Evolutionary conservation across 2,888 invertebrate genomes (phyloP).

Genomic region (Hirtodrosophila alboralis): DNA sequence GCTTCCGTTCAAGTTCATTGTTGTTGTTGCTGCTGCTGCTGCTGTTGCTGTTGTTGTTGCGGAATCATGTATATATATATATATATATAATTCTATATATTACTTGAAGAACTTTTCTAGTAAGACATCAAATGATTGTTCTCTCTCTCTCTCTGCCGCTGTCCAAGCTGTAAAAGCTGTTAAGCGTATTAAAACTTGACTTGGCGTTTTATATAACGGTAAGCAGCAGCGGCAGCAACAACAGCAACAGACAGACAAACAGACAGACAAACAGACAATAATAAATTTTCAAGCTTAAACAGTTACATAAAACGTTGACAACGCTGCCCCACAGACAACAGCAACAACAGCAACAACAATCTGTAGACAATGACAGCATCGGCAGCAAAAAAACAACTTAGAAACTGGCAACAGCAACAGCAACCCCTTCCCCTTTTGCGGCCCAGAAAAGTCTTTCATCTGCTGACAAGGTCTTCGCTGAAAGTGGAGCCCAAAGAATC

Average conservation of each 20-base stretch:
- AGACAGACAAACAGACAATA: slow-evolving; percentile 45
- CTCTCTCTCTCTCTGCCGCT: too few relatives aligned
- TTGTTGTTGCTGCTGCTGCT: slow-evolving; percentile 12
- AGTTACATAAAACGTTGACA: slow-evolving; percentile 69
- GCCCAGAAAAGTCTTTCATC: too few relatives aligned
- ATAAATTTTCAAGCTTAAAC: slow-evolving; percentile 72
- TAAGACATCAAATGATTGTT: slow-evolving; percentile 46
- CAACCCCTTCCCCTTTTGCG: too few relatives aligned
- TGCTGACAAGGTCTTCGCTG: too few relatives aligned
- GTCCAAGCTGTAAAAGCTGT: slow-evolving; percentile 60
- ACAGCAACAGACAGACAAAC: slow-evolving; percentile 17
- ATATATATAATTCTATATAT: too few relatives aligned
- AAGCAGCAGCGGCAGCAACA: slow-evolving; percentile 48
- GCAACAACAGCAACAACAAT: slow-evolving; percentile 24
- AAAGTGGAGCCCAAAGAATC: too few relatives aligned
- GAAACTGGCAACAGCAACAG: background rate
- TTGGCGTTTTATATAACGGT: slow-evolving; percentile 68
- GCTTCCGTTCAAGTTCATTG: slow-evolving; percentile 55
- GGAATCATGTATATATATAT: too few relatives aligned
- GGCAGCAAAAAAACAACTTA: background rate
- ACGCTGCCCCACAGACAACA: slow-evolving; percentile 23
- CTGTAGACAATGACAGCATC: slow-evolving; percentile 56
- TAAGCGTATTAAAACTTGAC: slow-evolving; percentile 72
- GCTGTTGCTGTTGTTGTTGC: slow-evolving; percentile 22
- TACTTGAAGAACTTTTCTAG: slow-evolving; percentile 49